Evolutionary conservation across 1,140 invertebrate species (phyloP), one percentile per base, ranked within the genome.

Genomic region (Calycopis cecrops): DNA sequence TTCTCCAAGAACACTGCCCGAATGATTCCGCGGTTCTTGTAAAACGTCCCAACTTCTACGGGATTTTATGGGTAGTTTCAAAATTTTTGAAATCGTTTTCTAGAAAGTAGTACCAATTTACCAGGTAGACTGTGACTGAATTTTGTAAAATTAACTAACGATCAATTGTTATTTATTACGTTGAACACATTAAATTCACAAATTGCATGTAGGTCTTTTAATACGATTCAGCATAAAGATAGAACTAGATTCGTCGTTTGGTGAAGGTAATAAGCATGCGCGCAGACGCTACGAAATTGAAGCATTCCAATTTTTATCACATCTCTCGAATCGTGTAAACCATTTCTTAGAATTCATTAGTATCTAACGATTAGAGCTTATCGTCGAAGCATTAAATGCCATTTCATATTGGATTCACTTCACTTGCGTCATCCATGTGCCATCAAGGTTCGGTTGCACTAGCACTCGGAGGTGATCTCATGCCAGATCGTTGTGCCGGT

Each of bases 81-180:
- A 75, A 69, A 71, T 71, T 81, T 82, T 87, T 73, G 76, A 79
- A 81, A 81, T 79, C 68, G 65, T 87, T 86, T 85, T 83, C 73
- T 85, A 85, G 77, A 66, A 53, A 57, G 73, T 85, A 86, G 79
- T 52, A 65, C 71, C 69, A 79, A 75, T 75, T 81, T 76, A 78
- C 62, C 71, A 28, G 73, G 76, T 82, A 85, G 83, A 69, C 69
- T 65, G 76, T 71, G 84, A 87, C 84, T 85, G 81, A 87, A 87
- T 83, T 85, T 84, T 87, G 75, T 85, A 84, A 82, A 74, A 66
- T 71, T 77, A 60, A 78, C 74, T 68, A 84, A 76, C 69, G 80
- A 75, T 81, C 64, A 69, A 72, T 67, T 76, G 67, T 69, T 65
- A 79, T 74, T 57, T 55, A 77, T 72, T 63, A 68, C 67, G 71